Evolutionary conservation across 1,140 invertebrate species (phyloP).

Genomic region (Drosophila suzukii): DNA sequence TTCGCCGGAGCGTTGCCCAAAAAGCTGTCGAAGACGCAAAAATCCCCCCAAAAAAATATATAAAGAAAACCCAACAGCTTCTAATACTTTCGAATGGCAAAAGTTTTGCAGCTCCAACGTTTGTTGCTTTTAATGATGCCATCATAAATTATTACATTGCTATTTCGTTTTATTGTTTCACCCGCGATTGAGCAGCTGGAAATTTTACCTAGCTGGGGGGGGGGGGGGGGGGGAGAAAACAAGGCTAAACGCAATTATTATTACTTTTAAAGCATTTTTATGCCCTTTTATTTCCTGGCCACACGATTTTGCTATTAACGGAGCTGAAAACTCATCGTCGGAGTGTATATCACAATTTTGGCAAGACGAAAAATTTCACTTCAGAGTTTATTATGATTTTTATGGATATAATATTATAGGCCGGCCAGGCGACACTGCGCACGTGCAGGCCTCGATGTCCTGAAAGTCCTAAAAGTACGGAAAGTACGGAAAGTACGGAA

Average conservation of each 20-base stretch:
- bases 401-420: slow-evolving; percentile 77
- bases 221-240: slow-evolving; percentile 15
- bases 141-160: slow-evolving; percentile 84
- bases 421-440: slow-evolving; percentile 40
- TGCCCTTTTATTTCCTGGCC: slow-evolving; percentile 74
- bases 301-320: slow-evolving; percentile 76
- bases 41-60: slow-evolving; percentile 8
- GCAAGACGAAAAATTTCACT: slow-evolving; percentile 44
- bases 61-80: slow-evolving; percentile 37
- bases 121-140: slow-evolving; percentile 78
- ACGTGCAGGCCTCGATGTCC: slow-evolving; percentile 37
- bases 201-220: slow-evolving; percentile 21
- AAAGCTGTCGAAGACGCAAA: slow-evolving; percentile 18
- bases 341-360: slow-evolving; percentile 52
- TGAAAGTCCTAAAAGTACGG: not conserved
- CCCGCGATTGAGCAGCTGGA: slow-evolving; percentile 76
- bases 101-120: slow-evolving; percentile 47
- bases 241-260: slow-evolving; percentile 80
- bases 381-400: slow-evolving; percentile 72
- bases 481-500: not conserved
- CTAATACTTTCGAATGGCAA: slow-evolving; percentile 75
- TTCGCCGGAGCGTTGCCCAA: slow-evolving; percentile 23
- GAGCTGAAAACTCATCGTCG: slow-evolving; percentile 8
- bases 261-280: slow-evolving; percentile 83
- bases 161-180: slow-evolving; percentile 84